Evolutionary conservation across 2,888 invertebrate species (phyloP), one percentile per base, ranked within the genome.

Genomic region (Amaurobius ferox): DNA sequence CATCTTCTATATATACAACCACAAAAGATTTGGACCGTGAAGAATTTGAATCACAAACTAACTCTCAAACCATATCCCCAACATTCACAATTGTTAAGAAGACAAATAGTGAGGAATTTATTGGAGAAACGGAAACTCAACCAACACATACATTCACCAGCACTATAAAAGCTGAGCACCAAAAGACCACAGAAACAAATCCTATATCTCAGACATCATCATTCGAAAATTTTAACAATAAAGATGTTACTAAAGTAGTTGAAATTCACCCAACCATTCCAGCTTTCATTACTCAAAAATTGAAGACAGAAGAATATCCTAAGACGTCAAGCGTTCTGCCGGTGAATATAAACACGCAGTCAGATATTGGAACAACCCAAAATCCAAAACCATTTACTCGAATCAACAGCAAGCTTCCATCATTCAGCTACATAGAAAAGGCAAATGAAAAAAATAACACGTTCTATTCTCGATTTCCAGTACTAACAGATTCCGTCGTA

Each of bases 391-490:
- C 29, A 30, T 30, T 29, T 16, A 68, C 19, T 40, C 74, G 81
- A 19, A 81, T 74, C 16, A 81, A 81, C 23, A 68, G 70, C 39
- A 74, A 81, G 44, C 44, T 62, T 32, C 62, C 74, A n/a, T 39
- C 48, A 5, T 28, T 62, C 19, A 16, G 13, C 62, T 16, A 44
- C 16, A 16, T 2, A 11, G 44, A 67, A 28, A 55, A 39, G 7
- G 26, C 30, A 11, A 66, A 40, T 19, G 26, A 39, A 64, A 35
- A 23, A 23, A 61, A 61, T 40, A 72, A 44, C 40, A 28, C 16
- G n/a, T 61, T 5, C 16, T 9, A 79, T 30, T 23, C 71, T 3
- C 40, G 16, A 30, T 11, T 30, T 23, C 35, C 70, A 35, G 6
- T 67, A 28, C 13, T 32, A 28, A 62, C 44, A n/a, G 79, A 79